Evolutionary conservation across 1,140 invertebrate genomes (phyloP).

Genomic region (Ips typographus): DNA sequence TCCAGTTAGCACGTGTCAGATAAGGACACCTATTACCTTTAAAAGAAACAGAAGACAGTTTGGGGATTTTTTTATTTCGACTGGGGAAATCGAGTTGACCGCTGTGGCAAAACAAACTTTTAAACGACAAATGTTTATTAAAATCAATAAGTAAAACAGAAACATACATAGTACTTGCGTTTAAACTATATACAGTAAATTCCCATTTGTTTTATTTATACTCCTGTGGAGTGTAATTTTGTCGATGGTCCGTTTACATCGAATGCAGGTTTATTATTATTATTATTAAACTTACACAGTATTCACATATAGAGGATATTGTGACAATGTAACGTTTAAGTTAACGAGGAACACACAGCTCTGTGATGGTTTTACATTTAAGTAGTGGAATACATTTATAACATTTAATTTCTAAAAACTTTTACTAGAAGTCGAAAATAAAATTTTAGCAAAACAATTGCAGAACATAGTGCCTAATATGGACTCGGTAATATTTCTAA

Average conservation of each 20-base stretch:
- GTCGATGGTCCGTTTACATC: slow-evolving; percentile 38
- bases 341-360: slow-evolving; percentile 28
- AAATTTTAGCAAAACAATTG: slow-evolving; percentile 25
- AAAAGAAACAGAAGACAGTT: no score
- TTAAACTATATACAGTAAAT: slow-evolving; percentile 48
- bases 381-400: slow-evolving; percentile 20
- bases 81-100: no score
- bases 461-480: slow-evolving; percentile 19
- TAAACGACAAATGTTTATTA: slow-evolving; percentile 53
- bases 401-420: slow-evolving; percentile 18
- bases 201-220: slow-evolving; percentile 45
- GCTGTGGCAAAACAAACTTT: not conserved
- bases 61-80: no score
- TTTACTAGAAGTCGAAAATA: not conserved
- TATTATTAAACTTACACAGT: not conserved
- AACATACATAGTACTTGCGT: slow-evolving; percentile 51
- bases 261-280: slow-evolving; percentile 20
- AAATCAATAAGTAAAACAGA: slow-evolving; percentile 54
- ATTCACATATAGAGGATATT: not conserved
- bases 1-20: no score
- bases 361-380: slow-evolving; percentile 28
- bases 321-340: slow-evolving; percentile 49
- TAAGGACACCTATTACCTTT: no score
- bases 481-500: not conserved
- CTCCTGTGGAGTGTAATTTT: slow-evolving; percentile 44